Evolutionary conservation across 2,797 vertebrate genomes (phyloP), one percentile per base, ranked within the genome.

Genomic region (Peromyscus aztecus): DNA sequence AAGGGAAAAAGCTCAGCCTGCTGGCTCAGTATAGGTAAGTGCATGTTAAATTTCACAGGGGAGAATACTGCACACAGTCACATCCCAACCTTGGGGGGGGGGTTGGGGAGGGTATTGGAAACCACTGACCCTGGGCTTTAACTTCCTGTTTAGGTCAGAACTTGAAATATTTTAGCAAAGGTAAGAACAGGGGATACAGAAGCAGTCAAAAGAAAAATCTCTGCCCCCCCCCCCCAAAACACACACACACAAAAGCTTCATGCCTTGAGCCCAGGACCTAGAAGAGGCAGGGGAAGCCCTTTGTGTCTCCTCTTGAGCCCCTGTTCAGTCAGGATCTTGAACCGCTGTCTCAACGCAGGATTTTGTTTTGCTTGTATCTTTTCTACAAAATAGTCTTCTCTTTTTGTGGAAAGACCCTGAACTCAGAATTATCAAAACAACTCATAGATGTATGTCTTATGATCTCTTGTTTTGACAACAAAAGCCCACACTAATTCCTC

Each of bases 391-490:
- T 23, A 40, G 52, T 55, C 69, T 93, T 81, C 55, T 73, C 71
- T 89, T 93, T 93, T 82, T 76, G 81, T 5, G 82, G 76, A 69
- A 55, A 95, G 67, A 59, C 34, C 71, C 23, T 49, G 31, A 76
- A 55, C 61, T 61, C 71, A 78, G 59, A 67, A 90, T 77, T 63
- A 95, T 75, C 43, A 85, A 43, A 94, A 89, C 71, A 92, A 65
- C 63, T 96, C 77, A 96, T 93, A 96, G 94, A 87, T 95, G 91
- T 71, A 43, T 95, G 31, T 83, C 69, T 95, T 90, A 93, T 3
- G 57, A 76, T 93, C 59, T 94, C 59, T 88, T 93, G 80, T 96
- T 95, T 95, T 94, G 76, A 96, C 71, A 96, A 78, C 94, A 94
- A 92, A 97, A 96, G 59, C 31, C 40, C 29, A 43, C 75, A 80